Conservation (phyloP, 2,888 invertebrate species). For the Exocentrus adspersus region DNA sequence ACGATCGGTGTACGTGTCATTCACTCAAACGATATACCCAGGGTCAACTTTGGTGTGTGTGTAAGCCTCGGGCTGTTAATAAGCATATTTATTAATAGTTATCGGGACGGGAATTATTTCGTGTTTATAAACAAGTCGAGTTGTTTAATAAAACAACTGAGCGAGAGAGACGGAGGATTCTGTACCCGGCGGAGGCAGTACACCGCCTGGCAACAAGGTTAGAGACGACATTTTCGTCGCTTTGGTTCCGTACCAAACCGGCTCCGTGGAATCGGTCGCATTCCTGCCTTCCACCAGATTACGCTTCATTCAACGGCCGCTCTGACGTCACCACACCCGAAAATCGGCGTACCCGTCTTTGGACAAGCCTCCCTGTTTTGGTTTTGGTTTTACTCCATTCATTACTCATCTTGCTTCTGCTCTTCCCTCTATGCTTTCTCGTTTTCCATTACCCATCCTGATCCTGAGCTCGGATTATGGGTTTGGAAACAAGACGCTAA, state of each 20-base stretch:
- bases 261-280: conserved; percentile 43
- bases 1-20: conserved; percentile 33
- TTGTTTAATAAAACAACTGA: conserved; percentile 39
- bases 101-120: conserved; percentile 27
- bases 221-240: conserved; percentile 56
- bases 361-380: too few relatives aligned
- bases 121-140: conserved; percentile 50
- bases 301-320: conserved; percentile 25
- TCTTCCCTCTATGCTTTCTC: too few relatives aligned
- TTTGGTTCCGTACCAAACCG: conserved; percentile 52
- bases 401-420: too few relatives aligned
- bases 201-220: conserved; percentile 57
- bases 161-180: conserved; percentile 43
- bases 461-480: too few relatives aligned
- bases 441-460: too few relatives aligned
- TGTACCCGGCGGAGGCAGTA: conserved; percentile 9
- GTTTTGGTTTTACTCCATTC: too few relatives aligned
- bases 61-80: conserved; percentile 20
- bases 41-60: conserved; percentile 32
- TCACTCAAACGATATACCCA: conserved; percentile 35
- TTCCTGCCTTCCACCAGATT: conserved; percentile 28
- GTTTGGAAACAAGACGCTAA: too few relatives aligned
- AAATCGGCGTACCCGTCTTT: too few relatives aligned
- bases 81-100: conserved; percentile 21
- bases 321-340: too few relatives aligned